A percentile compares a stretch with the other conserved stretches of the same genome.
phyloP scores from a whole-genome alignment of 2,113 vertebrate species.

The Leucopsar rothschildi region DNA sequence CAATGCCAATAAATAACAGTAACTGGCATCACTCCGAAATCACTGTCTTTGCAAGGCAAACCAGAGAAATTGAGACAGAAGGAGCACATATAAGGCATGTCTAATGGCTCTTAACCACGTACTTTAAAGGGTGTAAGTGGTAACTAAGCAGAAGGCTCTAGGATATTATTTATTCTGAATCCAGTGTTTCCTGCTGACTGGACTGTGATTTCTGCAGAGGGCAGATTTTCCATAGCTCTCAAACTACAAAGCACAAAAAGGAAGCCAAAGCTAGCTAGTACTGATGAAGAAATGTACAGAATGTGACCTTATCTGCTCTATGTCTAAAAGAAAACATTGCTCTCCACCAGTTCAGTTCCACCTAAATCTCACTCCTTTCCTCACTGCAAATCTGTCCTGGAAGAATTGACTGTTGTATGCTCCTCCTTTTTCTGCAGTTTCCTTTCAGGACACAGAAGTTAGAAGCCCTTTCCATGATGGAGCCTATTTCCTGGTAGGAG shows the following conservation, averaged over 20 bases:
- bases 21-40: not conserved
- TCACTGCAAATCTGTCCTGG: not conserved
- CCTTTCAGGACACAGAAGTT: not conserved
- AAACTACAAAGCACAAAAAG: not conserved
- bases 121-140: not conserved
- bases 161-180: not conserved
- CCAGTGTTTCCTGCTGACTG: not conserved
- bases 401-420: not conserved
- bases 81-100: not conserved
- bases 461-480: not conserved
- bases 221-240: not conserved
- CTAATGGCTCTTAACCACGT: not conserved
- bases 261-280: not conserved
- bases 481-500: not conserved
- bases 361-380: not conserved
- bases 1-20: not conserved
- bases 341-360: not conserved
- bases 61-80: not conserved
- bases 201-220: not conserved
- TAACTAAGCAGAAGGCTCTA: not conserved
- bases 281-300: not conserved
- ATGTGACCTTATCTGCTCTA: not conserved
- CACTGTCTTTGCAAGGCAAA: not conserved
- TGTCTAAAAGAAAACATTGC: not conserved
- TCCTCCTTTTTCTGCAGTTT: not conserved